Conservation (phyloP, 1,140 invertebrate genomes). For the Ectropis grisescens region DNA sequence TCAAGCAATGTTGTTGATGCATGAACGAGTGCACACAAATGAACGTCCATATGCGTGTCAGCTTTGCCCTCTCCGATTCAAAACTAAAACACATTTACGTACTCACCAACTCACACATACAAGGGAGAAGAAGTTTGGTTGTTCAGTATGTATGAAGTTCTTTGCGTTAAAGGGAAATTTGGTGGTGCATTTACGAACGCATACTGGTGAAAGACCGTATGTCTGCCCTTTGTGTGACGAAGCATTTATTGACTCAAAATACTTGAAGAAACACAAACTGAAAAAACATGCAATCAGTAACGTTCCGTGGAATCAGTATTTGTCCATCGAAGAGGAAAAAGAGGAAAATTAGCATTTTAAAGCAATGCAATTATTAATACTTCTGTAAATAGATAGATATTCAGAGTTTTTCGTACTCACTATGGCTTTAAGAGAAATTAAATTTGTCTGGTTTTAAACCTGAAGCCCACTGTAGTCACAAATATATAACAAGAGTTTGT, state of each 20-base stretch:
- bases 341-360: too few relatives aligned
- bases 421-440: too few relatives aligned
- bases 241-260: conserved; percentile 67
- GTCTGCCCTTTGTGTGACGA: conserved; percentile 75
- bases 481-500: too few relatives aligned
- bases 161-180: conserved; percentile 65
- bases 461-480: too few relatives aligned
- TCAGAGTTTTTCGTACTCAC: too few relatives aligned
- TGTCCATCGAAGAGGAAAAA: too few relatives aligned
- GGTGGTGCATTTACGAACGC: conserved; percentile 63
- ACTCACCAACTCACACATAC: conserved; percentile 71
- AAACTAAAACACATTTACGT: conserved; percentile 69
- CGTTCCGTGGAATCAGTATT: conserved; percentile 56
- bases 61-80: conserved; percentile 68
- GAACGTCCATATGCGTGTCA: conserved; percentile 69
- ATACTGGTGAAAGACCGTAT: conserved; percentile 75
- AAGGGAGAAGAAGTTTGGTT: conserved; percentile 67
- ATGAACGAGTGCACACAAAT: conserved; percentile 71
- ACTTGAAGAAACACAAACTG: conserved; percentile 65
- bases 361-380: too few relatives aligned
- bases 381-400: too few relatives aligned
- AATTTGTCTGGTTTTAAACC: too few relatives aligned
- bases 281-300: conserved; percentile 63
- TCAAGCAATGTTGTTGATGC: conserved; percentile 71
- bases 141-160: conserved; percentile 68